Base-by-base conservation (phyloP, 2,113 vertebrate species). In the Pomatostomus ruficeps region DNA sequence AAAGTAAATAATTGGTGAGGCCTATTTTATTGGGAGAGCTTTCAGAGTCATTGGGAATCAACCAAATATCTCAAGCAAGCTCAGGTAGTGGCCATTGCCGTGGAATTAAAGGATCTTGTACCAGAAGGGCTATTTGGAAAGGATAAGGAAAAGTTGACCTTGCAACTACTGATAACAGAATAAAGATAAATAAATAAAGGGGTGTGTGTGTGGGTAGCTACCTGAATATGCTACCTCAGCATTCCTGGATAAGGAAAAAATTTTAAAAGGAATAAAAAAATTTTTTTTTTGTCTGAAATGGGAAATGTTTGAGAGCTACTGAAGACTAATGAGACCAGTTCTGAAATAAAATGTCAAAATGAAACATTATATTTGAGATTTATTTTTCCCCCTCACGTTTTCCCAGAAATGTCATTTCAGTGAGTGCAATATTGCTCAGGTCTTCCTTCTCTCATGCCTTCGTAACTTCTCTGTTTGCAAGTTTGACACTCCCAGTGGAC, bases 291-390 rank as follows among this genome's bases (percentile, higher is more conserved):
- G 10, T 66, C 42, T 81, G 25, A 78, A 71, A 65, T 66, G 38
- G 38, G 78, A 85, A 85, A 54, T 54, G 6, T 78, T 93, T 88
- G 35, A 82, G 29, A 88, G 29, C 23, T 68, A 29, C 33, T 63
- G 79, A 94, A 82, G 72, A 83, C 72, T 86, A 79, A 83, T 63
- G 63, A 92, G 48, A 28, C 3, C n/a, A 28, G 58, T 72, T 82
- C 38, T 74, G 79, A 91, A 94, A 94, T 55, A 79, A 85, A 63
- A 91, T 76, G 66, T 83, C 89, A 85, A 88, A 94, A 71, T 36
- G 42, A 88, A 92, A 46, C 46, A 71, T 84, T 81, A 46, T 80
- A 84, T 85, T 82, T 88, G 55, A 67, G 65, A 82, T 90, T 82
- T 73, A 77, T 42, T 72, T 73, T 15, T 6, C 7, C 42, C 3